These are phyloP conservation scores for Strix occidentalis DNA, from an alignment of 2,797 vertebrate species.

Conservation along the genomic window DNA sequence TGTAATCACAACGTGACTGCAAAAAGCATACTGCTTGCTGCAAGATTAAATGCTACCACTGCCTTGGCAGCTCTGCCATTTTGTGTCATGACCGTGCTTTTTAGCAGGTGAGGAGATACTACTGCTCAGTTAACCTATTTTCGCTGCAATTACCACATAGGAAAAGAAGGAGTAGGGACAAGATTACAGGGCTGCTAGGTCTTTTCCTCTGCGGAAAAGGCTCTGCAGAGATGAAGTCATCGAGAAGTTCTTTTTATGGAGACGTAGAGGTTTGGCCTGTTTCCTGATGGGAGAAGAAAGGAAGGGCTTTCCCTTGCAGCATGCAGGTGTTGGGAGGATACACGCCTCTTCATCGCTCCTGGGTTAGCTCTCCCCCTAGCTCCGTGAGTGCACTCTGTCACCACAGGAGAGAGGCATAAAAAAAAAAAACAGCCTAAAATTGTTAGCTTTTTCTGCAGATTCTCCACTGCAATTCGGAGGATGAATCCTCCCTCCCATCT, in stretches of 20 bases:
- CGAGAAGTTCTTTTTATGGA: not conserved
- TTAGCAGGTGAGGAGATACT: not conserved
- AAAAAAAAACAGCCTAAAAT: not conserved
- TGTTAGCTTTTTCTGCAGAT: not conserved
- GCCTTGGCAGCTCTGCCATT: not conserved
- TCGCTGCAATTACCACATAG: not conserved
- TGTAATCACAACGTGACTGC: not conserved
- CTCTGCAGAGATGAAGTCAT: constrained; percentile 31
- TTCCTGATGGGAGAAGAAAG: not conserved
- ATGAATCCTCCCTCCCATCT: not conserved
- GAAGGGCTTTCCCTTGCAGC: not conserved
- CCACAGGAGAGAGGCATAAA: not conserved
- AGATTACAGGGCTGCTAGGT: constrained; percentile 12
- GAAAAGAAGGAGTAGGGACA: not conserved
- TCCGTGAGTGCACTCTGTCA: not conserved
- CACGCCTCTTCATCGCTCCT: not conserved
- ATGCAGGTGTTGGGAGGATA: not conserved
- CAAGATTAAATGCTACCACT: fast-evolving
- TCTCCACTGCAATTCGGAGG: not conserved
- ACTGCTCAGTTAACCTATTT: not conserved
- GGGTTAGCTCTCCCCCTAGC: not conserved
- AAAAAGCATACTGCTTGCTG: not conserved
- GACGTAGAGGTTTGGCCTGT: not conserved
- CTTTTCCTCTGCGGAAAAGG: not conserved
- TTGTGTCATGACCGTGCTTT: fast-evolving